These are phyloP conservation scores for Zosterops japonicus DNA, from an alignment of 2,113 vertebrate genomes.

Conservation along the genomic window DNA sequence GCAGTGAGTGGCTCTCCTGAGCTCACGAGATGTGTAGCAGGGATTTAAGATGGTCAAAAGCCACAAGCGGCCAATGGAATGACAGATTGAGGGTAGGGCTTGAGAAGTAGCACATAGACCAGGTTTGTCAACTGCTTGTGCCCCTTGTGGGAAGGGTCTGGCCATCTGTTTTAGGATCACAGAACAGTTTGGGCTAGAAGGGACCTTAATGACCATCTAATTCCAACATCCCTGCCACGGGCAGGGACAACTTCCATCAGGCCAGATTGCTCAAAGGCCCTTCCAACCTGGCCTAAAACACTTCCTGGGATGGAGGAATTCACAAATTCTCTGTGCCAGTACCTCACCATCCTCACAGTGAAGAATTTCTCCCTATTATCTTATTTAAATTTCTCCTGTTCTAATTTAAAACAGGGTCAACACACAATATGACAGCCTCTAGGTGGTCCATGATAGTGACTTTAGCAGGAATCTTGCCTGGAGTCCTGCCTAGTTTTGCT, in stretches of 20 bases:
- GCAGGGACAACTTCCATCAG: not conserved
- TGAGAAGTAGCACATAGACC: not conserved
- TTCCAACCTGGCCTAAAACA: not conserved
- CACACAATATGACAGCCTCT: not conserved
- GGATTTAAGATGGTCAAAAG: not conserved
- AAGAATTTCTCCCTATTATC: not conserved
- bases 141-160: not conserved
- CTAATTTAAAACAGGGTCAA: not conserved
- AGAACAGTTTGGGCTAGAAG: not conserved
- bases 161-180: not conserved
- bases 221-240: not conserved
- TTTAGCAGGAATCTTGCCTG: not conserved
- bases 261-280: not conserved
- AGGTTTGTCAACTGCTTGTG: not conserved
- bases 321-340: not conserved
- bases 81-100: not conserved
- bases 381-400: not conserved
- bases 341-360: not conserved
- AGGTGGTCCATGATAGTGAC: not conserved
- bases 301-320: not conserved
- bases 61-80: not conserved
- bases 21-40: accelerated
- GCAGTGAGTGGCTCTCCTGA: not conserved
- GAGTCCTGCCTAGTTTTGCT: not conserved
- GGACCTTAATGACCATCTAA: too few relatives aligned